phyloP scores from a whole-genome alignment of 92 coral and sea anemone species.

The Porites cylindrica region DNA sequence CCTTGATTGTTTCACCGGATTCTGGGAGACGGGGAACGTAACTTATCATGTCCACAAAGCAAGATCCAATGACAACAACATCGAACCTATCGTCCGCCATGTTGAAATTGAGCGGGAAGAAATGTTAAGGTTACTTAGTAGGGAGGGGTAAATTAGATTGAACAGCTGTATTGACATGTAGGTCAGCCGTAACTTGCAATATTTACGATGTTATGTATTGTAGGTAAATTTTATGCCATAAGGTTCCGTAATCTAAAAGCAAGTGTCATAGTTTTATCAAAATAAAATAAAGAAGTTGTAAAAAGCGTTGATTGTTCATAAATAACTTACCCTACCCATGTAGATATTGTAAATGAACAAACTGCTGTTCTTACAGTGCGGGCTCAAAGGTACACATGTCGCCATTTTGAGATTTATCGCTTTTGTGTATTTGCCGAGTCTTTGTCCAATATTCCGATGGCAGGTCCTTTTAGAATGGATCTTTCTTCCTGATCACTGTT shows the following conservation, averaged over 20 bases:
- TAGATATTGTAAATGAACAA: neutral
- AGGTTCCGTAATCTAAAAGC: neutral
- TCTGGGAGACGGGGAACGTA: constrained; percentile 82
- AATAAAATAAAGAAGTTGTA: too few relatives aligned
- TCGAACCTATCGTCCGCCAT: constrained; percentile 53
- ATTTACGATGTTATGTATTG: neutral
- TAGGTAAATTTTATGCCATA: too few relatives aligned
- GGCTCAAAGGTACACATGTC: constrained; percentile 43
- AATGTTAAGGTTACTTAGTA: neutral
- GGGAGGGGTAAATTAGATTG: neutral
- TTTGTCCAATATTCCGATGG: constrained; percentile 28
- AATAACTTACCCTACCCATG: neutral
- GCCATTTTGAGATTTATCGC: constrained; percentile 41
- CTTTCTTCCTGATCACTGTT: neutral
- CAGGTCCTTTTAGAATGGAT: neutral
- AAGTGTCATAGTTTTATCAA: neutral
- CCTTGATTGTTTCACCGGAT: constrained; percentile 85
- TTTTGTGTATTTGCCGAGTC: neutral
- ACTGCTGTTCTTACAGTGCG: constrained; percentile 12
- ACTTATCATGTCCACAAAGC: constrained; percentile 91
- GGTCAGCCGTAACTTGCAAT: neutral
- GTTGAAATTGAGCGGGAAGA: neutral
- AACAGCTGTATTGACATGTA: too few relatives aligned
- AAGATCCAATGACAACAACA: constrained; percentile 90
- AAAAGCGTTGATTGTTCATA: neutral